Evolutionary conservation across 2,888 invertebrate genomes (phyloP).

Genomic region (Agrenia bidenticulata): DNA sequence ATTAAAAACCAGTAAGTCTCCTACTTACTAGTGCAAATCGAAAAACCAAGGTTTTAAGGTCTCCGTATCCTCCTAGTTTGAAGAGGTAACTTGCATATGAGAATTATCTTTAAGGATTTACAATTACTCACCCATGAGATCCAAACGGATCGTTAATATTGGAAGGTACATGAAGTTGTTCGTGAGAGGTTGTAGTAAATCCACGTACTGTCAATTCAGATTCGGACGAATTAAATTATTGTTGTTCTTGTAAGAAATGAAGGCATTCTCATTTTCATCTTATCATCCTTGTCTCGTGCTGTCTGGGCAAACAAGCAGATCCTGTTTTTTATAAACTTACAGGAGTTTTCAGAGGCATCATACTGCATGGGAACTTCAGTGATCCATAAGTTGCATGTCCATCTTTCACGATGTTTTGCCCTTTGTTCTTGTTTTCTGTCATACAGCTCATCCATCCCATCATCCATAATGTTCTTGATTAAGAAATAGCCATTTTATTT

Average conservation of each 20-base stretch:
- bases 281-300: no score
- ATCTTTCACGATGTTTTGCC: constrained; percentile 2
- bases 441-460: not conserved
- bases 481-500: no score
- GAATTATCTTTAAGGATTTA: not conserved
- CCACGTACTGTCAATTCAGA: constrained; percentile 33
- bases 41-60: not conserved
- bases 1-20: not conserved
- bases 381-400: constrained; percentile 1
- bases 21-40: not conserved
- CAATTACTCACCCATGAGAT: not conserved
- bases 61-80: no score
- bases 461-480: no score
- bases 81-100: not conserved
- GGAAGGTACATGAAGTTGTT: constrained; percentile 13
- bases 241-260: no score
- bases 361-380: not conserved
- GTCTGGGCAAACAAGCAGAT: no score
- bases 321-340: no score
- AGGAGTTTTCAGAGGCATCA: not conserved
- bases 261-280: no score
- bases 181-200: constrained; percentile 41
- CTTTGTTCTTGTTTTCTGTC: constrained; percentile 1
- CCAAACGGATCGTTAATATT: not conserved
- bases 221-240: constrained; percentile 30